Evolutionary conservation across 2,888 invertebrate species (phyloP).

Genomic region (Halictus ligatus): DNA sequence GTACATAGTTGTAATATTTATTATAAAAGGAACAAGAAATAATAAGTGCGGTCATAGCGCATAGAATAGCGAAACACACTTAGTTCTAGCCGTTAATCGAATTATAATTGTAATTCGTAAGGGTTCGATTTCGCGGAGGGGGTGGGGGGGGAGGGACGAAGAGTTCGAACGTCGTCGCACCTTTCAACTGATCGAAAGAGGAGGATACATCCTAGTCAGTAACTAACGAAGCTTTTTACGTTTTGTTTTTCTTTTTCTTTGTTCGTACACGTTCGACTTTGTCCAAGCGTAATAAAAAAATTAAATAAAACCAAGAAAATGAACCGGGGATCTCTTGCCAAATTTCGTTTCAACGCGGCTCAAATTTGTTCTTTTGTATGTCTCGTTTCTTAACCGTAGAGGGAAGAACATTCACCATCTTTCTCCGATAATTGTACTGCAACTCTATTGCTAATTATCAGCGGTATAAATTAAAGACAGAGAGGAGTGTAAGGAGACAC

Average conservation of each 20-base stretch:
- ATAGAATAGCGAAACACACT: conserved; percentile 71
- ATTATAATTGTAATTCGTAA: conserved; percentile 48
- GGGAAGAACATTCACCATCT: conserved; percentile 62
- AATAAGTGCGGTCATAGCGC: conserved; percentile 70
- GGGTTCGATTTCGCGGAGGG: conserved; percentile 44
- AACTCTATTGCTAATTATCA: conserved; percentile 64
- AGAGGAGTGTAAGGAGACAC: conserved; percentile 16
- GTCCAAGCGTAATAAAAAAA: conserved; percentile 9
- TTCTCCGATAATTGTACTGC: conserved; percentile 77
- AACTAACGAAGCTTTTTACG: conserved; percentile 65
- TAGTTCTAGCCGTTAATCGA: conserved; percentile 71
- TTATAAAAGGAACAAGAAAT: conserved; percentile 66
- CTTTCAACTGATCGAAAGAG: conserved; percentile 54
- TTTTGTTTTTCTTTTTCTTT: conserved; percentile 11
- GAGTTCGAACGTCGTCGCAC: conserved; percentile 28
- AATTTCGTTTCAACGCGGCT: conserved; percentile 76
- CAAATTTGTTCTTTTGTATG: conserved; percentile 59
- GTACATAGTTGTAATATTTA: conserved; percentile 84
- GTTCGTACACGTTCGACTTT: conserved; percentile 63
- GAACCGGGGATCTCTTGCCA: conserved; percentile 77
- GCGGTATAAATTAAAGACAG: conserved; percentile 27
- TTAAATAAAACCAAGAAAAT: not conserved
- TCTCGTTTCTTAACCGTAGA: conserved; percentile 47
- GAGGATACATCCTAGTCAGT: conserved; percentile 80
- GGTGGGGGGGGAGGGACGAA: conserved; percentile 9